Evolutionary conservation across 2,797 vertebrate species (phyloP), one percentile per base, ranked within the genome.

Genomic region (Thaleichthys pacificus): DNA sequence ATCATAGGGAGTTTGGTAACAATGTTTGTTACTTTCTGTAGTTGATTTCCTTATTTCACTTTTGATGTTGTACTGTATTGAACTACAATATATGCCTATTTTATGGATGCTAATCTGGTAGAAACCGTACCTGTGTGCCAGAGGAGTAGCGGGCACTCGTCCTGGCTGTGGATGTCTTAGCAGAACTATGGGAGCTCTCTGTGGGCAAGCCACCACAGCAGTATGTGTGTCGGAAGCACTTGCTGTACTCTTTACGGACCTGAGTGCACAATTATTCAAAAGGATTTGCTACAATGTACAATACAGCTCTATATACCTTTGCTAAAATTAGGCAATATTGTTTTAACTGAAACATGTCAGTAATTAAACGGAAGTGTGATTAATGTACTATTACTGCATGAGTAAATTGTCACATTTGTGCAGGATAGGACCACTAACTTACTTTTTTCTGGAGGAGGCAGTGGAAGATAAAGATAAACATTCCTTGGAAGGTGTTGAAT

Each of bases 391-490:
- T 47, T 47, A 47, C 12, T 47, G 42, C 42, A 14, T 47, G 12
- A 58, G 56, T n/a, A 21, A 58, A 58, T 58, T 22, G 22, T 6
- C 19, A 58, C 56, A 22, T 57, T 57, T 60, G 57, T 60, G 57
- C 22, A 24, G 30, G 9, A 21, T 35, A 17, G 0, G 24, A 58
- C 0, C 3, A 38, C 21, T 32, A 60, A 92, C 95, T 94, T 91
- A 99, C 98, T 91, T 99, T 99, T 91, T 98, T 99, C 91, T 98
- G 98, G 76, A 99, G 96, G 66, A 97, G 94, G 87, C 97, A 99
- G 84, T 99, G 96, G 85, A 99, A 99, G 92, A 98, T 97, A 92
- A 99, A 98, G 93, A 99, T 98, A 90, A 99, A 99, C 95, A 98
- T 94, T 89, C 98, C 98, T 91, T 99, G 98, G 89, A 98, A 96